These are phyloP conservation scores for Lacerta agilis DNA, from an alignment of 2,797 vertebrate genomes.

Conservation along the genomic window DNA sequence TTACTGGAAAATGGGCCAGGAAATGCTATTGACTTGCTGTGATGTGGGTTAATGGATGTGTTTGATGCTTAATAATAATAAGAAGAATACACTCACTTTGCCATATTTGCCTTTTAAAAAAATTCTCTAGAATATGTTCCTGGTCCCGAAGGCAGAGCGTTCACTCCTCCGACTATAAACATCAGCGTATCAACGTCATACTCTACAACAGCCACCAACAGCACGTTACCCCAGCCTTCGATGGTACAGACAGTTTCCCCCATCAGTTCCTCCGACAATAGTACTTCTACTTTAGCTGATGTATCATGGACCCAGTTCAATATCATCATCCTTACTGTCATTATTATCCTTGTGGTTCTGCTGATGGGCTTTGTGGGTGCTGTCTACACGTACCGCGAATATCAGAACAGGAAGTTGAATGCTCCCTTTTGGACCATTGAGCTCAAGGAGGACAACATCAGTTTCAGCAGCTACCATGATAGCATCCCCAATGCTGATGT, in stretches of 20 bases:
- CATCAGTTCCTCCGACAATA: slow-evolving; percentile 86
- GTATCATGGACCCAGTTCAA: slow-evolving; percentile 99
- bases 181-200: slow-evolving; percentile 66
- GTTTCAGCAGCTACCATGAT: slow-evolving; percentile 99
- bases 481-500: slow-evolving; percentile 97
- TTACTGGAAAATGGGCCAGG: background rate
- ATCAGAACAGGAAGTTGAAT: slow-evolving; percentile 96
- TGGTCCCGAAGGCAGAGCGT: slow-evolving; percentile 65
- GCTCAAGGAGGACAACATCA: slow-evolving; percentile 98
- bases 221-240: slow-evolving; percentile 68
- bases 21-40: no score
- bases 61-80: background rate
- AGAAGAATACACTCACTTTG: slow-evolving; percentile 41
- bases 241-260: slow-evolving; percentile 74
- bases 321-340: slow-evolving; percentile 94
- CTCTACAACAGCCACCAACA: slow-evolving; percentile 74
- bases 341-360: slow-evolving; percentile 93
- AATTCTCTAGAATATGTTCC: slow-evolving; percentile 72
- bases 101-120: slow-evolving; percentile 19
- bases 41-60: no score
- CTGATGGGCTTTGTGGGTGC: slow-evolving; percentile 95
- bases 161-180: slow-evolving; percentile 71
- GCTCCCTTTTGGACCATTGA: slow-evolving; percentile 99
- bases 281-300: slow-evolving; percentile 88
- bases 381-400: slow-evolving; percentile 94